Evolutionary conservation across 2,888 invertebrate species (phyloP), one percentile per base, ranked within the genome.

Genomic region (Salticus scenicus): DNA sequence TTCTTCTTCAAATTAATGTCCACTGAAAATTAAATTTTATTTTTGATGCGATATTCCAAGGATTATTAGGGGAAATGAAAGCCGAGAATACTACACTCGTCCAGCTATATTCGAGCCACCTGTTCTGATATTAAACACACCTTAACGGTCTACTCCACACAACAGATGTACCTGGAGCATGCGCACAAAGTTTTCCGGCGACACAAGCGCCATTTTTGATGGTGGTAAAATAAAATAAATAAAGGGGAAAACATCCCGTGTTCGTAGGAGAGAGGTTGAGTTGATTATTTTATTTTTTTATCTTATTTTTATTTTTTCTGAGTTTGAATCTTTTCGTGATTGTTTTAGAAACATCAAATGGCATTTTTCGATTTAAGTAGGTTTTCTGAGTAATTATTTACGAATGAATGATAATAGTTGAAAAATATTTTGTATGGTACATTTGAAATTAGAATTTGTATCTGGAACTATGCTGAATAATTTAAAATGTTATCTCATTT

Each of bases 91-190:
- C 37, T 37, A 10, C 37, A 37, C 37, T 37, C 33, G 33, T 63
- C 63, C 63, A 24, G 17, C 20, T n/a, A 2, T n/a, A 20, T 8
- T 67, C 66, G 31, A 51, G 42, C 82, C 82, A 83, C 82, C 82
- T 83, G 82, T 83, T 83, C 82, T 72, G 51, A 66, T 33, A 64
- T 47, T 64, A 83, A 83, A 83, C 76, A 64, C 67, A 83, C 82
- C 82, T 83, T 76, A 71, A 57, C 82, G 27, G 28, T 31, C 33
- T 66, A 76, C 76, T 72, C 71, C 76, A 37, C 28, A 74, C 66
- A 63, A 71, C 82, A 83, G 76, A 76, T 76, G 76, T 28, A 72
- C 47, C 70, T 42, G 47, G 76, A 70, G 76, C 82, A 83, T 83
- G 82, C 82, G 82, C 76, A 72, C n/a, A 33, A 31, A 67, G 67